These are phyloP conservation scores for Adineta ricciae DNA, from an alignment of 2,888 invertebrate genomes.

Conservation along the genomic window DNA sequence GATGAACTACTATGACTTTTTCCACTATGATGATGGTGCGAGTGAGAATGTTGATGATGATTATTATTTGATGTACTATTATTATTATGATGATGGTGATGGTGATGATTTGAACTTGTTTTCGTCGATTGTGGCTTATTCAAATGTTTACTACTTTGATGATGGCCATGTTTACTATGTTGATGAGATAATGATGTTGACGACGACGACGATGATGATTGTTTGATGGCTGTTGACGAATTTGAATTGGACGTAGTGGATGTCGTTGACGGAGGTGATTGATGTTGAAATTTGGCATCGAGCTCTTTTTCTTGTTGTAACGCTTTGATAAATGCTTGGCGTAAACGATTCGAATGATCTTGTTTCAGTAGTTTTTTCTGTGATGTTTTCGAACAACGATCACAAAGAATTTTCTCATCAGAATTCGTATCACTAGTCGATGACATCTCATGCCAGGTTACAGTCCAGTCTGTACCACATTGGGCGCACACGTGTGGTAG, in stretches of 20 bases:
- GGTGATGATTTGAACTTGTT: background rate
- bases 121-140: background rate
- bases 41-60: background rate
- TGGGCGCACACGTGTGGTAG: constrained; percentile 84
- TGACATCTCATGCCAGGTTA: constrained; percentile 64
- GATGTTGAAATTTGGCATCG: constrained; percentile 52
- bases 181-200: background rate
- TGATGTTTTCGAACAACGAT: constrained; percentile 90
- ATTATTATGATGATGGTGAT: background rate
- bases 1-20: constrained; percentile 2
- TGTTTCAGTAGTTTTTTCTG: constrained; percentile 94
- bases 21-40: background rate
- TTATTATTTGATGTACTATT: background rate
- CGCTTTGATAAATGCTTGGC: constrained; percentile 97
- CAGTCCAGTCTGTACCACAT: constrained; percentile 94
- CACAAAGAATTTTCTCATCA: constrained; percentile 65
- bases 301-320: constrained; percentile 95
- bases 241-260: background rate
- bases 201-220: background rate
- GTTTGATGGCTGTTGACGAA: background rate
- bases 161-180: background rate
- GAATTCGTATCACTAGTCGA: background rate
- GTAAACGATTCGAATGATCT: constrained; percentile 91
- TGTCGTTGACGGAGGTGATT: background rate
- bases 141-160: background rate